phyloP scores from a whole-genome alignment of 37 sponge, comb jelly and placozoan genomes.

The Corticium candelabrum region DNA sequence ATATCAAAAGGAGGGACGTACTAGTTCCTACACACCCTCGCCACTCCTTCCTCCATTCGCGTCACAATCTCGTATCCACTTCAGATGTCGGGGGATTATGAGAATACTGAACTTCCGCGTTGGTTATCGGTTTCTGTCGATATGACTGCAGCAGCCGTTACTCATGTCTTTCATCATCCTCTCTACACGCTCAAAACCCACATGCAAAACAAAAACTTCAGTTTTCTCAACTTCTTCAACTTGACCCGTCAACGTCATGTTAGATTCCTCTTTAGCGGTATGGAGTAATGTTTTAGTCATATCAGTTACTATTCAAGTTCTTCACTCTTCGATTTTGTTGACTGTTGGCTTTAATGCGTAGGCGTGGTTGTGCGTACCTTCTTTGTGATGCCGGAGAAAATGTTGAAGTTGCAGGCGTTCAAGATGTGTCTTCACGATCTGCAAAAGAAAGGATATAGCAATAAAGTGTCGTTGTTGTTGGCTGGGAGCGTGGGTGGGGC shows the following conservation, averaged over 20 bases:
- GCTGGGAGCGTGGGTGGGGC: constrained; percentile 66
- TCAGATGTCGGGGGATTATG: too few species aligned
- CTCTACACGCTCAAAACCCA: constrained; percentile 86
- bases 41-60: too few species aligned
- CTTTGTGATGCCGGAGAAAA: constrained; percentile 90
- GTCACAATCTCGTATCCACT: too few species aligned
- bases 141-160: constrained; percentile 32
- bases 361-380: constrained; percentile 59
- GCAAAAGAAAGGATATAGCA: too few species aligned
- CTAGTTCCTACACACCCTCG: too few species aligned
- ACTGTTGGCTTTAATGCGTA: constrained; percentile 1
- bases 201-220: constrained; percentile 63
- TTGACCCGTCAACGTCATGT: background rate
- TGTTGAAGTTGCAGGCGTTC: constrained; percentile 77
- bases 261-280: constrained; percentile 67
- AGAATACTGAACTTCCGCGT: too few species aligned
- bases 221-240: constrained; percentile 16
- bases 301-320: background rate
- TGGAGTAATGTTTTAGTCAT: constrained; percentile 1
- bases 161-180: constrained; percentile 72
- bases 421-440: constrained; percentile 14
- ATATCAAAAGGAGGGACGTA: too few species aligned
- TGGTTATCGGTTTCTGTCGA: constrained; percentile 48
- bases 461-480: constrained; percentile 40
- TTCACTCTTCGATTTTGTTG: background rate